Base-by-base conservation (phyloP, 2,888 invertebrate genomes). In the Melanchra persicariae region DNA sequence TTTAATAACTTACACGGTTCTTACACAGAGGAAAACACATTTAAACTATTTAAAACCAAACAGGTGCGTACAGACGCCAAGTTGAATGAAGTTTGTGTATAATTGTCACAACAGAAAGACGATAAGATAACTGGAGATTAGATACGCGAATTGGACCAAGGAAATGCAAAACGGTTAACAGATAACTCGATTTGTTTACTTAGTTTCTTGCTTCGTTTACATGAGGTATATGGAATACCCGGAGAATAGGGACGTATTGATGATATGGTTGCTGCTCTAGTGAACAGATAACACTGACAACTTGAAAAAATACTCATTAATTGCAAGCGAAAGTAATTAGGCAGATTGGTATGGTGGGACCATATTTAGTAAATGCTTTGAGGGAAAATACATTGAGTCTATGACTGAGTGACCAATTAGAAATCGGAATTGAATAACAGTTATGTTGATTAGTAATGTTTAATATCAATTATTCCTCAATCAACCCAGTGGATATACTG, bases 71-170 rank as follows among this genome's bases (percentile, higher is more conserved):
- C 61, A 24, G 51, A 63, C 62, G 26, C 62, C 10, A 57, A 19
- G 19, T 19, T 54, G 45, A 79, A 67, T 67, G 54, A 59, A 65
- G 59, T 76, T 64, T 64, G 64, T 59, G 65, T 68, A 65, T 71
- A 65, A 74, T 74, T 74, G 66, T 57, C 60, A 73, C 68, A 76
- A 79, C 70, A 78, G 52, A 69, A 59, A 8, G 10, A 43, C 37
- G 86, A 83, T 85, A 68, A 80, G 82, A 86, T 85, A 84, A 82
- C 75, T 69, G 67, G 59, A 74, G 93, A 94, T 93, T 89, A 93
- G 93, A 93, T 92, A 92, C 60, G 66, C 74, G 75, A 95, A 91
- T 84, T 93, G 85, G 94, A 88, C 84, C 94, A 93, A 92, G 91
- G 90, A 90, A 91, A 89, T 89, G 84, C 86, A 88, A 86, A 88